These are phyloP conservation scores for Clepsis dumicolana DNA, from an alignment of 2,888 invertebrate genomes.

Conservation along the genomic window DNA sequence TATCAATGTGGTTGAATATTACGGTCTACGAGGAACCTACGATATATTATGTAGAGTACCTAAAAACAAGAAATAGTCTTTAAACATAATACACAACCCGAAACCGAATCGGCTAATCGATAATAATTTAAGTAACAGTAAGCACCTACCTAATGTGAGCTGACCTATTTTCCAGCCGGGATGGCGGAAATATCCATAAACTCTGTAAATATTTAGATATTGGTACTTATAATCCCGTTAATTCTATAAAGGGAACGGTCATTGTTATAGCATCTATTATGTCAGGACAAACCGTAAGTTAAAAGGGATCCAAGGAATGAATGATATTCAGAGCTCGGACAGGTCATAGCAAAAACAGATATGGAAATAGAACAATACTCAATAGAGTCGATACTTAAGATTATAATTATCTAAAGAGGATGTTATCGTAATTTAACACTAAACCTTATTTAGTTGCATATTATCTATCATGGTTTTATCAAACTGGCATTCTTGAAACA, in stretches of 20 bases:
- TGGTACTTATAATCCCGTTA: slow-evolving; percentile 10
- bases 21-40: too few species aligned
- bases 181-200: not conserved
- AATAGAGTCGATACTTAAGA: too few species aligned
- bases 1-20: too few species aligned
- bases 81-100: not conserved
- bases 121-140: slow-evolving; percentile 1
- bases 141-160: not conserved
- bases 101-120: not conserved
- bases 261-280: slow-evolving; percentile 28
- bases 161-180: slow-evolving; percentile 6
- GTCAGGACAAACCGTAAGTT: slow-evolving; percentile 20
- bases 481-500: too few species aligned
- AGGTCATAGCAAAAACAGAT: too few species aligned
- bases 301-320: not conserved
- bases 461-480: too few species aligned
- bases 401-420: too few species aligned
- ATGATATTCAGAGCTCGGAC: too few species aligned
- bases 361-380: too few species aligned
- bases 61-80: not conserved
- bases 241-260: slow-evolving; percentile 13
- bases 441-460: too few species aligned
- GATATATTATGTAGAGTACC: too few species aligned
- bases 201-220: not conserved
- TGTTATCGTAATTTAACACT: too few species aligned